These are phyloP conservation scores for Solenopsis fugax DNA, from an alignment of 1,140 invertebrate genomes.

Conservation along the genomic window DNA sequence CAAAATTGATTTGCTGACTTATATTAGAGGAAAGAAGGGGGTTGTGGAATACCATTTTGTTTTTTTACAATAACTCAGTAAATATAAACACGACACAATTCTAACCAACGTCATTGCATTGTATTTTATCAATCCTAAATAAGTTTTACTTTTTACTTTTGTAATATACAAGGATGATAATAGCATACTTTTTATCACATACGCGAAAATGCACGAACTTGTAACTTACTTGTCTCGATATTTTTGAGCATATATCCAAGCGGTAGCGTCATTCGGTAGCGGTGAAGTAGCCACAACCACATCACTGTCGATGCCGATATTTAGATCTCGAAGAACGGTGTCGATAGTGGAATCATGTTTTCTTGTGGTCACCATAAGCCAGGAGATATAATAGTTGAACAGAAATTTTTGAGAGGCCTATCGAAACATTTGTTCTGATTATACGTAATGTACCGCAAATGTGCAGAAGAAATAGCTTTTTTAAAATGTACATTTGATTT, in stretches of 20 bases:
- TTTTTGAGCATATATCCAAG: slow-evolving; percentile 56
- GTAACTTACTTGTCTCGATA: slow-evolving; percentile 74
- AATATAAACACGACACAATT: no score
- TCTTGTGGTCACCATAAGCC: slow-evolving; percentile 78
- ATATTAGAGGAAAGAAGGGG: no score
- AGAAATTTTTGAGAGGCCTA: slow-evolving; percentile 81
- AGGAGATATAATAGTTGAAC: slow-evolving; percentile 81
- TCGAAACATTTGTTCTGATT: background rate
- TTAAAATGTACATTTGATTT: background rate
- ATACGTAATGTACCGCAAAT: background rate
- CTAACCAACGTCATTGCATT: no score
- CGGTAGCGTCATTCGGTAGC: background rate
- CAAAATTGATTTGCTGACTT: no score
- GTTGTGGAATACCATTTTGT: no score
- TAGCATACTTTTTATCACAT: background rate
- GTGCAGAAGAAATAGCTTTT: background rate
- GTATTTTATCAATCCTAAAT: no score
- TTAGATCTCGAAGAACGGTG: slow-evolving; percentile 74
- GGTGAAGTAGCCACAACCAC: slow-evolving; percentile 77
- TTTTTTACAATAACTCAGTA: no score
- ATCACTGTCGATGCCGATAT: slow-evolving; percentile 81
- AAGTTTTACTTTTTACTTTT: no score
- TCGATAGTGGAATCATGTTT: slow-evolving; percentile 74
- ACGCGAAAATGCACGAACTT: background rate
- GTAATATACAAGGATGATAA: background rate